Conservation (phyloP, 2,888 invertebrate species). For the Mythimna vitellina region DNA sequence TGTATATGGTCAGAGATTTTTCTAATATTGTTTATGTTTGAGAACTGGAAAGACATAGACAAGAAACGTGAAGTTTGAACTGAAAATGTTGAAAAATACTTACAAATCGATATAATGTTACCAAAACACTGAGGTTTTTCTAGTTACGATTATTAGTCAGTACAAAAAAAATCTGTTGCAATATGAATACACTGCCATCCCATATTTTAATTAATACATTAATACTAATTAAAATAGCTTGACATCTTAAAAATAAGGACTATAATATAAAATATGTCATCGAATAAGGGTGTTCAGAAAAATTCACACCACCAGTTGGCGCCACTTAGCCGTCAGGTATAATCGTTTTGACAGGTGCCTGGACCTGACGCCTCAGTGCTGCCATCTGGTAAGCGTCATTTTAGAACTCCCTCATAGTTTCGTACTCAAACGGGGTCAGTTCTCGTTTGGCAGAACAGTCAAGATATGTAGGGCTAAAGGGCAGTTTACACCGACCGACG, state of each 20-base stretch:
- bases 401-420: not conserved
- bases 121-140: constrained; percentile 27
- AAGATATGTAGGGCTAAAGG: no score
- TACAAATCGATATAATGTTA: constrained; percentile 26
- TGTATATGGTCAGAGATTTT: no score
- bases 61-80: not conserved
- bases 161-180: constrained; percentile 20
- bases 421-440: no score
- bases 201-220: constrained; percentile 17
- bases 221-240: constrained; percentile 1
- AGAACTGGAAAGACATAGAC: no score
- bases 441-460: no score
- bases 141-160: constrained; percentile 27
- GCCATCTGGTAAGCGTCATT: no score
- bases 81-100: constrained; percentile 41
- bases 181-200: constrained; percentile 23
- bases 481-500: no score
- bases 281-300: not conserved
- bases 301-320: no score
- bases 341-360: no score
- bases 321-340: no score
- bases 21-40: not conserved
- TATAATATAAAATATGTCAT: not conserved
- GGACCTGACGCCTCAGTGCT: no score
- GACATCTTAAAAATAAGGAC: not conserved